Conservation (phyloP, 2,797 vertebrate species). For the Ceyx erithaca region DNA sequence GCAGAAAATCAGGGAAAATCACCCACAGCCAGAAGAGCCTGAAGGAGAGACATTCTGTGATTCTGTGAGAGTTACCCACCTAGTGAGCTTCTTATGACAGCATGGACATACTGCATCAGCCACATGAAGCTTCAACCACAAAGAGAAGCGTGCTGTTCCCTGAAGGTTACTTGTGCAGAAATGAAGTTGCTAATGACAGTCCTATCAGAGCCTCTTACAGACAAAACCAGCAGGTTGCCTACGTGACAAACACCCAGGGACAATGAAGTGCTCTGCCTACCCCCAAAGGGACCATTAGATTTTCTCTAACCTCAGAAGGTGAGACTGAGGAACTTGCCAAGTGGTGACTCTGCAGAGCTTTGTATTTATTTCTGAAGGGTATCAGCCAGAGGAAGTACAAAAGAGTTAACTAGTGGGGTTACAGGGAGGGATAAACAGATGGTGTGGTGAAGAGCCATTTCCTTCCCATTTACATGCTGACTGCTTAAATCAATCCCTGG, state of each 20-base stretch:
- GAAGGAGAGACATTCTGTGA: background rate
- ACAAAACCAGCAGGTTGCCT: background rate
- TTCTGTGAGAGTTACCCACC: background rate
- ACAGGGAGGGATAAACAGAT: conserved; percentile 14
- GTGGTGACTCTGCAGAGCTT: background rate
- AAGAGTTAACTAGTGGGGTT: background rate
- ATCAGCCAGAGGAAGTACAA: background rate
- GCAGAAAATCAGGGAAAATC: background rate
- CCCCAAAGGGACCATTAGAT: background rate
- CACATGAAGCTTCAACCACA: background rate
- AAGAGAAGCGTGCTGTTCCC: background rate
- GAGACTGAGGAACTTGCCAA: background rate
- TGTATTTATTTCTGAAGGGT: background rate
- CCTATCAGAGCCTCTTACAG: background rate
- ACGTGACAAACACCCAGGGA: background rate
- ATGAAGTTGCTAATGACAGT: background rate
- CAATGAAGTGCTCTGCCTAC: background rate
- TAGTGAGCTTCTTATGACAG: background rate
- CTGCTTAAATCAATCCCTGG: conserved; percentile 34
- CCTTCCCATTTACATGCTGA: background rate
- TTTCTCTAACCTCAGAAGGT: background rate
- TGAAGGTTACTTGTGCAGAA: background rate
- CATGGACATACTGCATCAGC: background rate
- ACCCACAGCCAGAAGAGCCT: background rate
- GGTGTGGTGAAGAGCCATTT: conserved; percentile 40